Evolutionary conservation across 2,797 vertebrate genomes (phyloP).

Genomic region (Otolemur crassicaudatus): DNA sequence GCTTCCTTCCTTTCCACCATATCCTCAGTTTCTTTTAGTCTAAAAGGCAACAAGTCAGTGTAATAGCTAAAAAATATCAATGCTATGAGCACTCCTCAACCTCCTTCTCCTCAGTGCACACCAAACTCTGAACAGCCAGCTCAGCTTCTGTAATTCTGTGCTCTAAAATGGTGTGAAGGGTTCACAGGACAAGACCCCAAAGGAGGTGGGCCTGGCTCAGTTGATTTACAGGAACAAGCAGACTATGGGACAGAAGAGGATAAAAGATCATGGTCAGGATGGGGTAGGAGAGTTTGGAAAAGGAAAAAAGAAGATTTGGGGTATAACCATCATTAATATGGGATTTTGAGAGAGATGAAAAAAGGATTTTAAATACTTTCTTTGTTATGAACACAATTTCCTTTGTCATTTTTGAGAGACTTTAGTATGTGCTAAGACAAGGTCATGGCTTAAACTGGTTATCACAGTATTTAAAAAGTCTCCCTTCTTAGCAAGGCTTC

Average conservation of each 20-base stretch:
- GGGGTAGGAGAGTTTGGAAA: background rate
- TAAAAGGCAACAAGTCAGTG: background rate
- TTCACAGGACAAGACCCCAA: background rate
- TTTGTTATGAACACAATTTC: background rate
- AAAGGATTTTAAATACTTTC: background rate
- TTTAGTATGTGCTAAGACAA: background rate
- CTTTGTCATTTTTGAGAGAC: conserved; percentile 12
- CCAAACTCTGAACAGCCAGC: background rate
- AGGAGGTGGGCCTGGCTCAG: background rate
- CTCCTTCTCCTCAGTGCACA: background rate
- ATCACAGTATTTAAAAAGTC: background rate
- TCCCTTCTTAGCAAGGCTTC: background rate
- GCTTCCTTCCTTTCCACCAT: background rate
- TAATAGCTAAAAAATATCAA: background rate
- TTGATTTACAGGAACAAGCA: background rate
- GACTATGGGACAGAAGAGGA: background rate
- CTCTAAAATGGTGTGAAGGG: background rate
- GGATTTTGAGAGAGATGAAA: background rate
- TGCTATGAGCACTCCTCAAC: background rate
- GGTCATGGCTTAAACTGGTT: background rate
- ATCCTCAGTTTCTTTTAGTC: background rate
- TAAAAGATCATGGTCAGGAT: background rate
- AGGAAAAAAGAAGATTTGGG: background rate
- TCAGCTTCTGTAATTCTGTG: background rate
- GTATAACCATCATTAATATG: background rate